Base-by-base conservation (phyloP, 2,797 vertebrate genomes). In the Clarias laeviceps region DNA sequence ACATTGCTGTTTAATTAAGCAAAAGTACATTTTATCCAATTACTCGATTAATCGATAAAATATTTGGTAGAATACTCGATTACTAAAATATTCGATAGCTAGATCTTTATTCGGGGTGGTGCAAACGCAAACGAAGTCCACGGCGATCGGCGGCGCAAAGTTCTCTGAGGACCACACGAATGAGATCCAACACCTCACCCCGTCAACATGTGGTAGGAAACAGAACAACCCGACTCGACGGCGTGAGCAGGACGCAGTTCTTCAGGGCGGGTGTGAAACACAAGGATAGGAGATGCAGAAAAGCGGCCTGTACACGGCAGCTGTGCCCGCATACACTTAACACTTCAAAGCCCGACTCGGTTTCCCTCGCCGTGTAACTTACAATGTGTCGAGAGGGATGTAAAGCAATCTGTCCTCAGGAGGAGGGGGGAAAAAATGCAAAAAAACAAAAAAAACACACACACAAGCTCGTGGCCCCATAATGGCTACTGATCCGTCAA, bases 341-440 rank as follows among this genome's bases (percentile, higher is more conserved):
- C 85, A 87, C 83, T 83, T 88, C 85, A 88, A 89, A 88, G 87
- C 76, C 87, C 15, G 82, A 87, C 79, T 87, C 70, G 32, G 73
- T 87, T 89, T 86, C 83, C 62, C 83, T 86, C 62, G 14, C 82
- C 82, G 84, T 85, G 84, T 82, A 78, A 87, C 62, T 68, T 80
- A 82, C 84, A 83, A 84, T 56, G 82, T 86, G 66, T 76, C 69
- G 61, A 85, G 62, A 69, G 70, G 68, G 70, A 81, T 56, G 78
- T 87, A 86, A 73, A 72, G 79, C 74, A 79, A 82, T 66, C 45
- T 56, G 82, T 82, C 83, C 85, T 77, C 74, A 73, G 54, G 69
- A 83, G 64, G 79, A 18, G 32, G 56, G 37, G 4, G 8, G 17
- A 29, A 45, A 45, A n/a, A 24, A 24, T 17, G 1, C 2, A 1